Base-by-base conservation (phyloP, 2,113 vertebrate genomes). In the Rhagologus leucostigma region DNA sequence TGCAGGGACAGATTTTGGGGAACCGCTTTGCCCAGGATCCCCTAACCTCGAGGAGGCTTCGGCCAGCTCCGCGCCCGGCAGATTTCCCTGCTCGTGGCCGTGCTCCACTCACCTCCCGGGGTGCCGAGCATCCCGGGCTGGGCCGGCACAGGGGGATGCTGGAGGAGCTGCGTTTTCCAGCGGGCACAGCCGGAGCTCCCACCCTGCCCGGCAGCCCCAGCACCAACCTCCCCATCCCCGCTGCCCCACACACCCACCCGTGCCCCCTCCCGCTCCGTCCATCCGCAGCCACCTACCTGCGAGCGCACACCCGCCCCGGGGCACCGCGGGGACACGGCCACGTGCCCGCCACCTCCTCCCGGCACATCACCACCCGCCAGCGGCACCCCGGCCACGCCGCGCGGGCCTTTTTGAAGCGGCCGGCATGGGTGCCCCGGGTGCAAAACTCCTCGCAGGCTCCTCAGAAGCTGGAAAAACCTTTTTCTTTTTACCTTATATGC, bases 401-500 rank as follows among this genome's bases (percentile, higher is more conserved):
- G 1, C 4, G 29, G 93, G 89, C 89, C 86, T 84, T 98, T 98
- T 97, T 94, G 42, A 98, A 98, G 96, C 8, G 15, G 82, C 96
- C 95, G 87, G 83, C 94, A 96, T 5, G 88, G 94, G 94, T 90
- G 93, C 87, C 94, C 96, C 88, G 73, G 46, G 75, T 8, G n/a
- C 56, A 94, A 41, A 97, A 95, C 95, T 96, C 90, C 95, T 95
- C 95, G 93, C 93, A 27, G 67, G 29, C 69, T 64, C 74, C 96
- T 97, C 93, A 71, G 93, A 97, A 98, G 98, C 98, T 98, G 97
- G 97, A 98, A 96, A 93, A 93, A 71, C 90, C 90, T 97, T 96
- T 98, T 98, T 98, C 97, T 98, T 98, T 98, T 99, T 99, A 98
- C 99, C 99, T 99, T 99, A 98, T 99, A 99, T 99, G 99, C 99